Evolutionary conservation across 2,888 invertebrate genomes (phyloP).

Genomic region (Teinopalpus imperialis): DNA sequence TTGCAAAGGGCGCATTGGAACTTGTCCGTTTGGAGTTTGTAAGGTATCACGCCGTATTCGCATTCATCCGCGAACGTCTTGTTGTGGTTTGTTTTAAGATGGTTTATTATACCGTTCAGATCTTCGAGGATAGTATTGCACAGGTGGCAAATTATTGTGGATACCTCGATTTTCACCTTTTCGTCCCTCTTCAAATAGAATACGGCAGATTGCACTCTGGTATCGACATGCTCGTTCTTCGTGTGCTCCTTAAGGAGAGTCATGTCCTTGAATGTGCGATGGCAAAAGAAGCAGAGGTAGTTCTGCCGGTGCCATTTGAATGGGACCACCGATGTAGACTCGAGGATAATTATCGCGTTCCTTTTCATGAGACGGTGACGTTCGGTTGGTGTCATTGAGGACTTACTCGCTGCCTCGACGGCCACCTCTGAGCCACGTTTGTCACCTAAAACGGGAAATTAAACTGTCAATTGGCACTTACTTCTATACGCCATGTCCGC

Average conservation of each 20-base stretch:
- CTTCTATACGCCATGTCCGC: too few relatives aligned
- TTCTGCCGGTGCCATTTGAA: slow-evolving; percentile 73
- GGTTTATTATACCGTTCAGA: slow-evolving; percentile 45
- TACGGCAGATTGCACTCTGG: slow-evolving; percentile 59
- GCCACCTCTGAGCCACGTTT: slow-evolving; percentile 35
- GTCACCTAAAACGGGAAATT: slow-evolving; percentile 66
- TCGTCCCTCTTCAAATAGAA: slow-evolving; percentile 61
- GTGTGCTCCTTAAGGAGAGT: slow-evolving; percentile 64
- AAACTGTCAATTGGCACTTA: slow-evolving; percentile 28
- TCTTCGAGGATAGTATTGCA: slow-evolving; percentile 42
- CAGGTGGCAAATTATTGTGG: slow-evolving; percentile 44
- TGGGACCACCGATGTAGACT: slow-evolving; percentile 57
- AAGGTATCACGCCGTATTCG: slow-evolving; percentile 61
- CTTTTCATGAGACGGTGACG: slow-evolving; percentile 63
- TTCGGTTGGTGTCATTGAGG: slow-evolving; percentile 59
- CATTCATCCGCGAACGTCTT: slow-evolving; percentile 46
- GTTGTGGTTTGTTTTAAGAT: slow-evolving; percentile 48
- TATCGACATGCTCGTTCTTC: slow-evolving; percentile 44
- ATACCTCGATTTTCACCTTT: slow-evolving; percentile 68
- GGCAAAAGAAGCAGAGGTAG: slow-evolving; percentile 71
- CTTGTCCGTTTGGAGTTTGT: slow-evolving; percentile 44
- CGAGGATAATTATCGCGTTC: slow-evolving; percentile 61
- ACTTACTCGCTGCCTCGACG: slow-evolving; percentile 45
- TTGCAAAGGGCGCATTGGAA: slow-evolving; percentile 60
- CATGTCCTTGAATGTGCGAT: slow-evolving; percentile 53